Percentiles rank a stretch among this genome's conserved stretches.
phyloP scores from a whole-genome alignment of 2,888 invertebrate genomes.

The Polydesmus complanatus region DNA sequence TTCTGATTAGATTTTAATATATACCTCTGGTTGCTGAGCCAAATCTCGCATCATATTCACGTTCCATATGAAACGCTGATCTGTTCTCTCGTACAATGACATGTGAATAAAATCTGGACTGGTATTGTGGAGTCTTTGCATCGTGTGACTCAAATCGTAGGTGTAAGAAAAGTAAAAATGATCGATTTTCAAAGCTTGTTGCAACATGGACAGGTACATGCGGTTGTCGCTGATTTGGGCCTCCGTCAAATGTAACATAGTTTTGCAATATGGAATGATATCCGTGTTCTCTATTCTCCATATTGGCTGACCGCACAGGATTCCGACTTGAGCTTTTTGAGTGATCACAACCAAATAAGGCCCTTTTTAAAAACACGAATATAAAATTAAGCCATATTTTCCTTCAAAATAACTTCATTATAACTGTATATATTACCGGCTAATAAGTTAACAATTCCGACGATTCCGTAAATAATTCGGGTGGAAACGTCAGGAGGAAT shows the following conservation, averaged over 20 bases:
- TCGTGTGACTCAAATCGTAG: slow-evolving; percentile 80
- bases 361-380: no score
- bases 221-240: slow-evolving; percentile 71
- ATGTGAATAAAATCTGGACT: slow-evolving; percentile 68
- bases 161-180: slow-evolving; percentile 87
- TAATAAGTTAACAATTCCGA: slow-evolving; percentile 69
- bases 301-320: slow-evolving; percentile 61
- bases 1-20: slow-evolving; percentile 32
- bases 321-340: slow-evolving; percentile 65
- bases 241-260: slow-evolving; percentile 66
- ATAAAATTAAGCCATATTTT: slow-evolving; percentile 4
- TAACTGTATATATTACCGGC: slow-evolving; percentile 36
- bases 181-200: slow-evolving; percentile 63
- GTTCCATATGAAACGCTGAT: slow-evolving; percentile 89
- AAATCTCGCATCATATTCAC: slow-evolving; percentile 60
- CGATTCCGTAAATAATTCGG: slow-evolving; percentile 61
- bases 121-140: slow-evolving; percentile 73
- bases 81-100: slow-evolving; percentile 61
- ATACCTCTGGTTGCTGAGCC: slow-evolving; percentile 53
- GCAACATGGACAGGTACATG: slow-evolving; percentile 70
- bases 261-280: slow-evolving; percentile 70
- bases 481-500: slow-evolving; percentile 47
- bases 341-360: slow-evolving; percentile 80
- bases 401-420: neutral
- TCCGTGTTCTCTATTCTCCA: slow-evolving; percentile 67